Evolutionary conservation across 2,888 invertebrate genomes (phyloP), one percentile per base, ranked within the genome.

Genomic region (Esperia sulphurella): DNA sequence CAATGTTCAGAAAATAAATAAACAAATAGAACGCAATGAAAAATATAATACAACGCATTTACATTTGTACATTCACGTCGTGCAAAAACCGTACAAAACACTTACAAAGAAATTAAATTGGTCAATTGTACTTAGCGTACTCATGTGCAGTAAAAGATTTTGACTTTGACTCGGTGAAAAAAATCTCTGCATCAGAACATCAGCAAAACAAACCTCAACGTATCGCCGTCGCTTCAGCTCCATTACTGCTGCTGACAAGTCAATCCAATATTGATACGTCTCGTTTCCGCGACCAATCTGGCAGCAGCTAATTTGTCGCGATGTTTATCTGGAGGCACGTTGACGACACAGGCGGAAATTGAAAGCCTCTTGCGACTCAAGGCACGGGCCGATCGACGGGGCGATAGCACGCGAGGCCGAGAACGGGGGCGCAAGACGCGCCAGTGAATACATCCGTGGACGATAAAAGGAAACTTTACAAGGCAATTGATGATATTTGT

Each of bases 261-360:
- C 42, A 43, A 41, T 41, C 41, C 8, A 29, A 43, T 43, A 31
- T 43, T 43, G 42, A 14, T 31, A 13, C 14, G 13, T 9, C 8
- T 28, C 13, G 28, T n/a, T 12, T 41, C 41, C 28, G 14, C 42
- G 31, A 28, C 13, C 31, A 43, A 14, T 14, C 12, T 29, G 41
- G n/a, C n/a, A 12, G 7, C 42, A 37, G 37, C 44, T 44, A 44
- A 44, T 44, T 37, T 44, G 44, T 35, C 43, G 42, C 14, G 44
- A 44, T 43, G 33, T 31, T 43, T 43, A 43, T 43, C 43, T 43
- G 12, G 12, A 0, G 30, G 31, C n/a, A n/a, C 35, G 35, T 35
- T n/a, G 6, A 6, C 35, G 33, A 9, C 14, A n/a, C 14, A 12
- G 8, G 10, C 31, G 33, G 43, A 43, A 33, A 43, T 43, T 9